phyloP scores from a whole-genome alignment of 2,888 invertebrate genomes.

The Lobophora halterata region DNA sequence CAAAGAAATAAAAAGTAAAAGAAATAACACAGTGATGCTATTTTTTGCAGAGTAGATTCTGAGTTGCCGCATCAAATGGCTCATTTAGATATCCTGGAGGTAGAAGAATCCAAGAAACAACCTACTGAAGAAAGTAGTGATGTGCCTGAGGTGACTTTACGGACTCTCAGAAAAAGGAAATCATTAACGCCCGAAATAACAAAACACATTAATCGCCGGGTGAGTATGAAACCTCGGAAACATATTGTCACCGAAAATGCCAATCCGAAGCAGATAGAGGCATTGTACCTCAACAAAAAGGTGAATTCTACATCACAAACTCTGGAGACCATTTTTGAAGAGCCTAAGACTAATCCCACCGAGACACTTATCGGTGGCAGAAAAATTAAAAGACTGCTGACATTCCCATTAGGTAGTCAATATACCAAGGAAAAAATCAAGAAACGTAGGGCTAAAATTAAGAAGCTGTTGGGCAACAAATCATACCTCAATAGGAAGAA shows the following conservation, averaged over 20 bases:
- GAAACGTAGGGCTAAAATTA: constrained; percentile 80
- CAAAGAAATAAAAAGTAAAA: constrained; percentile 4
- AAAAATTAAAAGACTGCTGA: constrained; percentile 80
- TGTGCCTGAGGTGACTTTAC: constrained; percentile 43
- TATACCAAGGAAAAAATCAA: constrained; percentile 79
- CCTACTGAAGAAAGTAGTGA: constrained; percentile 35
- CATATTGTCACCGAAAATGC: constrained; percentile 60
- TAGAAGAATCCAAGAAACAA: constrained; percentile 42
- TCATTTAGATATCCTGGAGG: constrained; percentile 70
- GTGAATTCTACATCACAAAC: constrained; percentile 74
- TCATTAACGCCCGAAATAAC: constrained; percentile 53
- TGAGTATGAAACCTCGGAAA: constrained; percentile 72
- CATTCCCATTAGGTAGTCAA: constrained; percentile 74
- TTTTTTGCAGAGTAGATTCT: constrained; percentile 51
- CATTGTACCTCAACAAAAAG: constrained; percentile 80
- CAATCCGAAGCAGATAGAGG: constrained; percentile 70
- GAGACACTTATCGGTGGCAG: constrained; percentile 72
- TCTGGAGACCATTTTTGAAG: constrained; percentile 84
- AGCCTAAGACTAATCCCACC: constrained; percentile 72
- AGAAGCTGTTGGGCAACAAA: constrained; percentile 77
- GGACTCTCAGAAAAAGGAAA: constrained; percentile 67
- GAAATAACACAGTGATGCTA: constrained; percentile 3
- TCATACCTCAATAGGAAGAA: constrained; percentile 72
- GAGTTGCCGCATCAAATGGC: constrained; percentile 74
- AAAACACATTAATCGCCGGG: constrained; percentile 68